These are phyloP conservation scores for Hephaestus fuliginosus DNA, from an alignment of 2,797 vertebrate genomes.

Conservation along the genomic window DNA sequence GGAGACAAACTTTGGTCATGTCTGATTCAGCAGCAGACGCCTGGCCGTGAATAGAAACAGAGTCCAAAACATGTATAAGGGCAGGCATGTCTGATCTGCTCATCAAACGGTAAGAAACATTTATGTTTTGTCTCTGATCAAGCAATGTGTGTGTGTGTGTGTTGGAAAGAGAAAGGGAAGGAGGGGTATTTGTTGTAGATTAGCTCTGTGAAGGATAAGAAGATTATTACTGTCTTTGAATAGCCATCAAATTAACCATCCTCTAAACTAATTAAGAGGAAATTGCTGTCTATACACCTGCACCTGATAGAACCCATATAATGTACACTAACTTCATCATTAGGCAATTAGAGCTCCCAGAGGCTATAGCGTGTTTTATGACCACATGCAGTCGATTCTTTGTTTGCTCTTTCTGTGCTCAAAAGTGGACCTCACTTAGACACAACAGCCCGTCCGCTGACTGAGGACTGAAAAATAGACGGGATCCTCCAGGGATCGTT, in stretches of 20 bases:
- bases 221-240: conserved; percentile 72
- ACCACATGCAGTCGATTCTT: conserved; percentile 56
- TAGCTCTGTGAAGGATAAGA: conserved; percentile 59
- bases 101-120: conserved; percentile 24
- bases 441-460: conserved; percentile 64
- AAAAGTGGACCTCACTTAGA: conserved; percentile 68
- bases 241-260: conserved; percentile 73
- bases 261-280: conserved; percentile 72
- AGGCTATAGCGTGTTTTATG: conserved; percentile 67
- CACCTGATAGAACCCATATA: conserved; percentile 69
- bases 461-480: conserved; percentile 70
- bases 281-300: conserved; percentile 71
- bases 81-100: conserved; percentile 18
- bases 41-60: conserved; percentile 29
- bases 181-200: conserved; percentile 57
- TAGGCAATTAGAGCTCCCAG: conserved; percentile 75
- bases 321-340: conserved; percentile 77
- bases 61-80: conserved; percentile 24
- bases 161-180: not conserved
- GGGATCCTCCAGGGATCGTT: conserved; percentile 75
- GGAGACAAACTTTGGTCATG: conserved; percentile 18
- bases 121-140: conserved; percentile 28
- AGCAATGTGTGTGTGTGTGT: not conserved
- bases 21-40: conserved; percentile 14
- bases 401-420: conserved; percentile 43